These are phyloP conservation scores for Mellivora capensis DNA, from an alignment of 2,113 vertebrate species.

Conservation along the genomic window DNA sequence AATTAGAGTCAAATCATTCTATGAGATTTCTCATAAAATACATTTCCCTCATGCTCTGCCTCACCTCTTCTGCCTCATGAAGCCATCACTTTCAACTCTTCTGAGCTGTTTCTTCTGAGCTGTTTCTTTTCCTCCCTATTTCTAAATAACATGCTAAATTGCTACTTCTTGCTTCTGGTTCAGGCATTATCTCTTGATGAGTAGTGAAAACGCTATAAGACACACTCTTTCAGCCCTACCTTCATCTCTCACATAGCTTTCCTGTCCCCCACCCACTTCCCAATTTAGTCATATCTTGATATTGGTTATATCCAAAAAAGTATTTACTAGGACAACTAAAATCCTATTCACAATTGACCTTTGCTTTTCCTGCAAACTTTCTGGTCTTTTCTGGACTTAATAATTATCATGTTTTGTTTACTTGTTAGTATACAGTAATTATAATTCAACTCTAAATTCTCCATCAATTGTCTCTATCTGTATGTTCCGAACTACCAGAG, in stretches of 20 bases:
- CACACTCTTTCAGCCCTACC: background rate
- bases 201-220: background rate
- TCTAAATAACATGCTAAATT: background rate
- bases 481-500: background rate
- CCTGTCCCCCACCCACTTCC: background rate
- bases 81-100: background rate
- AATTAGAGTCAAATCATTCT: background rate
- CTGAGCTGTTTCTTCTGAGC: background rate
- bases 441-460: background rate
- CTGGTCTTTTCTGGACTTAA: background rate
- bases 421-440: background rate
- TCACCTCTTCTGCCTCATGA: no score
- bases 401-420: background rate
- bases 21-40: background rate
- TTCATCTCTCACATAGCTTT: background rate
- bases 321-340: background rate
- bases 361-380: background rate
- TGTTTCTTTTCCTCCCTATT: background rate
- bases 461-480: background rate
- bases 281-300: background rate
- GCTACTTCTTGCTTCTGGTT: background rate
- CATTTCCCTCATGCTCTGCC: background rate
- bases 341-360: background rate
- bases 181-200: background rate
- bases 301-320: background rate